Base-by-base conservation (phyloP, 2,797 vertebrate species). In the Liparis tanakae region DNA sequence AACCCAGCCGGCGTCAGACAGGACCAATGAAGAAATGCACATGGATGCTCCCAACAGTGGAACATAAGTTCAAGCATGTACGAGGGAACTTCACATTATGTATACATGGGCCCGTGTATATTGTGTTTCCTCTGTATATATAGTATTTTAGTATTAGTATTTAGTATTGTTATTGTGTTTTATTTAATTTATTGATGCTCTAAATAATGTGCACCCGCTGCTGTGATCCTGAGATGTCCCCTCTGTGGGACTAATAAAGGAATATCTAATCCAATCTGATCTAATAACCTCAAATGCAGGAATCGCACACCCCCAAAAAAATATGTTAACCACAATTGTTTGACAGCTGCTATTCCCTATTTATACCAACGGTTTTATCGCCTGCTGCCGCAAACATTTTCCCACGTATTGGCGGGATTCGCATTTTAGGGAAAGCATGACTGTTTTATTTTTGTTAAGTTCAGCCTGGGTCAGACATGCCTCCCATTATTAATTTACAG, bases 21-120 rank as follows among this genome's bases (percentile, higher is more conserved):
- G 65, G 64, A 37, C 36, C 34, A 44, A 9, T 41, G 20, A 14
- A 44, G 34, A 64, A 79, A 56, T 58, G 53, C 20, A 72, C 46
- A 12, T 25, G 57, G 46, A 66, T 5, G 10, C 72, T 53, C 55
- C 70, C 69, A 62, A 81, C 56, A 56, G 41, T 76, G 66, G 88
- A 73, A 78, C 61, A 68, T 81, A 81, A 87, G 25, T 74, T 76
- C 22, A 68, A 57, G 68, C 59, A 60, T 60, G 36, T 48, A 62
- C 59, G 66, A 30, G 62, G 66, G 58, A 76, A 56, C 13, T 67
- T 83, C 25, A 30, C 25, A 30, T 30, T 2, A 30, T 30, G 25
- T 30, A 30, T 30, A 30, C 25, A 30, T 30, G 25, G 25, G 25
- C 25, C 25, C 25, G 25, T 30, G 25, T 30, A 30, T 2, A 30